These are phyloP conservation scores for Drosophila orosa DNA, from an alignment of 1,140 invertebrate species.

Conservation along the genomic window DNA sequence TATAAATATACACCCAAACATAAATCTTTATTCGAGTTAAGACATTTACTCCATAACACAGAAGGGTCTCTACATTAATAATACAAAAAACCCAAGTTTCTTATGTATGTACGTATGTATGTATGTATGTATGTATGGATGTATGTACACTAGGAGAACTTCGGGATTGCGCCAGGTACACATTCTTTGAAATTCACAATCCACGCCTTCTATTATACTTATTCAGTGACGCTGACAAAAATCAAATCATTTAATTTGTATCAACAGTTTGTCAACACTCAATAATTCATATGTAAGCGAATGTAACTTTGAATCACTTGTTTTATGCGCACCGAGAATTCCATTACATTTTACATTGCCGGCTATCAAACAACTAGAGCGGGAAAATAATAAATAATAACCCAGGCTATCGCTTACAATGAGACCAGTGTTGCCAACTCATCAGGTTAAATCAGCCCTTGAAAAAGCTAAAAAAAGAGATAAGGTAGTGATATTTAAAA, in stretches of 20 bases:
- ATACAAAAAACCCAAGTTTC: no score
- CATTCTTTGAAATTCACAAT: background rate
- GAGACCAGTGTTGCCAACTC: background rate
- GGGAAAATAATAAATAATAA: conserved; percentile 9
- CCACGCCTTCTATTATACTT: conserved; percentile 3
- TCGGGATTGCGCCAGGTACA: conserved; percentile 4
- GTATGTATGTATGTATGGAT: conserved; percentile 3
- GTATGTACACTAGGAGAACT: conserved; percentile 11
- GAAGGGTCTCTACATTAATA: background rate
- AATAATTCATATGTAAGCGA: background rate
- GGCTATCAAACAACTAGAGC: conserved; percentile 12
- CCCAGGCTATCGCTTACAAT: background rate
- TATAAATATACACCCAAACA: background rate
- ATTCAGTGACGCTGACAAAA: background rate
- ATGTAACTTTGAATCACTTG: background rate
- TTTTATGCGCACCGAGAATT: conserved; percentile 4
- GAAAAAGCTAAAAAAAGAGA: no score
- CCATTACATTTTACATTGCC: conserved; percentile 1
- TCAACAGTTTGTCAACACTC: background rate
- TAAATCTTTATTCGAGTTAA: background rate
- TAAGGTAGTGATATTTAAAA: no score
- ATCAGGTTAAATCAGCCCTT: no score
- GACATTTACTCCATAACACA: background rate
- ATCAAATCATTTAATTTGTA: no score
- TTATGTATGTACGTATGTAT: background rate